These are phyloP conservation scores for Melitaea cinxia DNA, from an alignment of 1,140 invertebrate species.

Conservation along the genomic window DNA sequence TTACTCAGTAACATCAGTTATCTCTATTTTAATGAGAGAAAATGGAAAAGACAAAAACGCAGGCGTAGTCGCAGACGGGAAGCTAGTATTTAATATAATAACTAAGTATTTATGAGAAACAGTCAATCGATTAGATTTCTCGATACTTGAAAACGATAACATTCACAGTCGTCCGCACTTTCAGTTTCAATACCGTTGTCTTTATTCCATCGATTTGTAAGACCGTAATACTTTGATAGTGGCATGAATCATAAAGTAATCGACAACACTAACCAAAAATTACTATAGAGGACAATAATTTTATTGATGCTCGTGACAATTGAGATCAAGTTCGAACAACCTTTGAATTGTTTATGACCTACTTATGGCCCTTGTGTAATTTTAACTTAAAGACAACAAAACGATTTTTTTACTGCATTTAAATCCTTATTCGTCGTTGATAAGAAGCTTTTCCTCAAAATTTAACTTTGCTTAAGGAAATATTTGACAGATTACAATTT, in stretches of 20 bases:
- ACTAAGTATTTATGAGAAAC: not conserved
- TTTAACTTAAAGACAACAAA: constrained; percentile 13
- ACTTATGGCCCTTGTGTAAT: constrained; percentile 2
- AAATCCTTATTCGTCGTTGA: constrained; percentile 19
- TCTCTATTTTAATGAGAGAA: too few species aligned
- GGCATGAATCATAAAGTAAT: constrained; percentile 16
- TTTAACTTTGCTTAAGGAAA: constrained; percentile 8
- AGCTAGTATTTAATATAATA: not conserved
- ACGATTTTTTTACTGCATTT: constrained; percentile 30
- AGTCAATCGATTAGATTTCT: constrained; percentile 10
- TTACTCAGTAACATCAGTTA: too few species aligned
- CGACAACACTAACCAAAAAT: constrained; percentile 20
- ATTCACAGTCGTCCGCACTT: constrained; percentile 18
- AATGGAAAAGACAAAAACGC: too few species aligned
- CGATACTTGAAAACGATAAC: constrained; percentile 2
- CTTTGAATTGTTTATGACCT: not conserved
- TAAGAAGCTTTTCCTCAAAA: constrained; percentile 18
- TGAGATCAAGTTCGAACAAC: not conserved
- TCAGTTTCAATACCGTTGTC: constrained; percentile 5
- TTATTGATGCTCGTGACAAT: constrained; percentile 12
- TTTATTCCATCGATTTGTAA: constrained; percentile 13
- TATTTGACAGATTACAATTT: not conserved
- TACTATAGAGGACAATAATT: constrained; percentile 21
- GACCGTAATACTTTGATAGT: constrained; percentile 11
- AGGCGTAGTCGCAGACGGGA: too few species aligned